phyloP scores from a whole-genome alignment of 1,140 invertebrate genomes.

The Bombus picipes region DNA sequence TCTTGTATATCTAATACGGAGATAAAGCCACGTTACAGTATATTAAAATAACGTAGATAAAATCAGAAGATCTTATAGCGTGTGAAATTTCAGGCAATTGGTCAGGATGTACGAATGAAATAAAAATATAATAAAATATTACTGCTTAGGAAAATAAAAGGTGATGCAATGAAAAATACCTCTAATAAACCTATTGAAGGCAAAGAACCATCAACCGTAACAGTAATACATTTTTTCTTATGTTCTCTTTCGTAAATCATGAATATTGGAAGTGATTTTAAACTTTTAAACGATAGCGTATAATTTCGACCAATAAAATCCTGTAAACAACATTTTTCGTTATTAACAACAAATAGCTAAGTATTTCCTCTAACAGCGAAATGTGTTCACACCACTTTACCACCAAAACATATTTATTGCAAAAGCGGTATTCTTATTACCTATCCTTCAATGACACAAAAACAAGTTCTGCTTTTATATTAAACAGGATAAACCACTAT shows the following conservation, averaged over 20 bases:
- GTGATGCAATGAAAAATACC: too few species aligned
- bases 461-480: constrained; percentile 13
- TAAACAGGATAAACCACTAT: neutral
- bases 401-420: neutral
- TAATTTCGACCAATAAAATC: neutral
- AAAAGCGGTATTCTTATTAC: neutral
- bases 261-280: neutral
- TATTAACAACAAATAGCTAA: too few species aligned
- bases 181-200: too few species aligned
- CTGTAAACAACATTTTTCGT: neutral
- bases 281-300: neutral
- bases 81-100: too few species aligned
- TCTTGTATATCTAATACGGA: neutral
- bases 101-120: too few species aligned
- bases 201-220: neutral
- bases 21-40: too few species aligned
- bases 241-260: neutral
- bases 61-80: too few species aligned
- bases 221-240: neutral
- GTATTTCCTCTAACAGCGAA: neutral
- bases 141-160: too few species aligned
- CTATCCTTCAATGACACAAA: neutral
- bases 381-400: neutral
- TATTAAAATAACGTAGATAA: too few species aligned
- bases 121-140: too few species aligned